phyloP scores from a whole-genome alignment of 2,113 vertebrate genomes.

The Amazona guildingii region DNA sequence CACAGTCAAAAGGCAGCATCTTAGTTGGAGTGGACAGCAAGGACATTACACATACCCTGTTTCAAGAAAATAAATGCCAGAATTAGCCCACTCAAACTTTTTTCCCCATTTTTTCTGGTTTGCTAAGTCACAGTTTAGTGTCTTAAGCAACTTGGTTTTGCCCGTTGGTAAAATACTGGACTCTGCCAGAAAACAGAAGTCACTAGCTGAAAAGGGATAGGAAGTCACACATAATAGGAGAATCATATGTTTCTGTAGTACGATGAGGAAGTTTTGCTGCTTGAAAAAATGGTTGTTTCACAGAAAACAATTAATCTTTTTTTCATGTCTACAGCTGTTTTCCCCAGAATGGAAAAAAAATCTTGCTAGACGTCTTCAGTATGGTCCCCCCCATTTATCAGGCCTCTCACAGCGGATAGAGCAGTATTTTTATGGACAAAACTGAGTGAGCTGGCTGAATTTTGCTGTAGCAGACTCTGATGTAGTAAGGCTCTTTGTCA shows the following conservation, averaged over 20 bases:
- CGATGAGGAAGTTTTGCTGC: conserved; percentile 26
- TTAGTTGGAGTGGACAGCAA: neutral
- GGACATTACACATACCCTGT: neutral
- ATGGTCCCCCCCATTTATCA: conserved; percentile 62
- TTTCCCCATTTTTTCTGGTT: neutral
- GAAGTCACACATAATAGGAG: conserved; percentile 42
- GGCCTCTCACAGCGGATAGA: conserved; percentile 55
- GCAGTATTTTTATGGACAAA: conserved; percentile 64
- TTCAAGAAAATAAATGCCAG: neutral
- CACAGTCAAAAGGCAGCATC: neutral
- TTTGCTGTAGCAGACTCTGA: conserved; percentile 63
- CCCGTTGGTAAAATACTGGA: conserved; percentile 20
- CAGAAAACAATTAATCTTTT: conserved; percentile 44
- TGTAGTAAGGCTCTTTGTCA: conserved; percentile 69
- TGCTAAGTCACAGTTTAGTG: neutral
- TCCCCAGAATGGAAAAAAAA: neutral
- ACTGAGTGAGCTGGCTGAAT: conserved; percentile 67
- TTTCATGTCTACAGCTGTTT: conserved; percentile 22
- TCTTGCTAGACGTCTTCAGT: conserved; percentile 25
- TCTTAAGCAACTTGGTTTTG: conserved; percentile 36
- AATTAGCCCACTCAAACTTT: neutral
- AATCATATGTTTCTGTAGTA: conserved; percentile 29
- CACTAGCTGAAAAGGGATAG: conserved; percentile 43
- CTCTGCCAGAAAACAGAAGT: conserved; percentile 52
- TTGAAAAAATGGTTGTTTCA: conserved; percentile 43